Conservation (phyloP, 2,113 vertebrate species). For the Glaucomys volans region DNA sequence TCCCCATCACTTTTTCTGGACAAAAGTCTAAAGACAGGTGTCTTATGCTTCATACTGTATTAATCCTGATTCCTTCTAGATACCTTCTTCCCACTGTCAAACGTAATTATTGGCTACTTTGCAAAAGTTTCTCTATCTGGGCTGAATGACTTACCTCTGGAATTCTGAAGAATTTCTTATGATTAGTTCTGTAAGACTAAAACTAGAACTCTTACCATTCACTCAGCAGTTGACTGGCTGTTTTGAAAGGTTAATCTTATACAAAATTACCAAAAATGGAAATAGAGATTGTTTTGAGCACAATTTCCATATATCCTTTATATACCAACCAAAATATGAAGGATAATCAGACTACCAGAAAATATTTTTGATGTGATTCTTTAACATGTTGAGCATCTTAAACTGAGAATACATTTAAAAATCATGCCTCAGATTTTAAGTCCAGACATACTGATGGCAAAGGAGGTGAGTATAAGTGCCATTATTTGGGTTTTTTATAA, state of each 20-base stretch:
- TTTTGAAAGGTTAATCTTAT: neutral
- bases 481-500: constrained; percentile 23
- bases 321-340: constrained; percentile 46
- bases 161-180: constrained; percentile 8
- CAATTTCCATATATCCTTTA: neutral
- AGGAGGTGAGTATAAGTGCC: neutral
- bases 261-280: neutral
- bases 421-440: constrained; percentile 34
- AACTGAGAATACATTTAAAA: constrained; percentile 44
- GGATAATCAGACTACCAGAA: neutral
- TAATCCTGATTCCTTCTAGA: constrained; percentile 28
- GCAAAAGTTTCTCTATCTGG: constrained; percentile 19
- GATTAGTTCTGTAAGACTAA: neutral
- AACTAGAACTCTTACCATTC: neutral
- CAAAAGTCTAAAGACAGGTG: neutral
- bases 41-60: neutral
- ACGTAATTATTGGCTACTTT: neutral
- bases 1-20: neutral
- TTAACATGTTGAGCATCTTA: constrained; percentile 16
- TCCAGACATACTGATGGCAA: neutral
- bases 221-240: too few relatives aligned
- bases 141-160: neutral
- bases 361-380: neutral
- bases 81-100: neutral
- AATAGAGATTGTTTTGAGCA: neutral